A percentile compares a stretch with the other conserved stretches of the same genome.
Evolutionary conservation across 2,113 vertebrate genomes (phyloP).

Genomic region (Grantiella picta): DNA sequence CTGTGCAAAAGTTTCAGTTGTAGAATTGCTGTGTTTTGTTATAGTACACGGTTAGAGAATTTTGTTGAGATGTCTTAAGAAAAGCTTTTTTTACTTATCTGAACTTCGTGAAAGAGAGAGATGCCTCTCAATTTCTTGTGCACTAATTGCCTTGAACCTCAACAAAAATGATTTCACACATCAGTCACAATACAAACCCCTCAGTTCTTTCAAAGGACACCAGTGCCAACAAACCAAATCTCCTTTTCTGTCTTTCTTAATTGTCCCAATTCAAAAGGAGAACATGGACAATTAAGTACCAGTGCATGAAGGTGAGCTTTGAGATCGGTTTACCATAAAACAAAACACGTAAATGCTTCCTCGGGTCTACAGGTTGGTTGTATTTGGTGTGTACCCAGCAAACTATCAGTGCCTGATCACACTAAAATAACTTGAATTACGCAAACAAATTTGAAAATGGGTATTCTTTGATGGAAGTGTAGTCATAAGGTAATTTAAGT

Average conservation of each 20-base stretch:
- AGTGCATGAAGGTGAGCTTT: neutral
- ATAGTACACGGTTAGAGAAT: neutral
- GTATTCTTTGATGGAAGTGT: neutral
- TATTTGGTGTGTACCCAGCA: neutral
- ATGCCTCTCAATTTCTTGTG: neutral
- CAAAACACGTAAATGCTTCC: neutral
- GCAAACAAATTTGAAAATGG: constrained; percentile 19
- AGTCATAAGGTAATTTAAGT: neutral
- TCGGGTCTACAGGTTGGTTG: neutral
- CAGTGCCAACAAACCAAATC: neutral
- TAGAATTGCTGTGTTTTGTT: neutral
- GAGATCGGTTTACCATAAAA: neutral
- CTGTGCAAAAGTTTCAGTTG: neutral
- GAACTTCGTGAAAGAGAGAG: neutral
- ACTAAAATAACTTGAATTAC: neutral
- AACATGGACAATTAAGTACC: neutral
- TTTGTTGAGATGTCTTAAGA: neutral
- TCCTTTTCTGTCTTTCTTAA: neutral
- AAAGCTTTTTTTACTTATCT: neutral
- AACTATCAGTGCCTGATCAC: neutral
- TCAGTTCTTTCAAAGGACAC: neutral
- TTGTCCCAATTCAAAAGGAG: neutral
- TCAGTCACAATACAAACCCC: neutral
- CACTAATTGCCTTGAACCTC: neutral
- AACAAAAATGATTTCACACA: neutral